Evolutionary conservation across 2,888 invertebrate species (phyloP).

Genomic region (Thera britannica): DNA sequence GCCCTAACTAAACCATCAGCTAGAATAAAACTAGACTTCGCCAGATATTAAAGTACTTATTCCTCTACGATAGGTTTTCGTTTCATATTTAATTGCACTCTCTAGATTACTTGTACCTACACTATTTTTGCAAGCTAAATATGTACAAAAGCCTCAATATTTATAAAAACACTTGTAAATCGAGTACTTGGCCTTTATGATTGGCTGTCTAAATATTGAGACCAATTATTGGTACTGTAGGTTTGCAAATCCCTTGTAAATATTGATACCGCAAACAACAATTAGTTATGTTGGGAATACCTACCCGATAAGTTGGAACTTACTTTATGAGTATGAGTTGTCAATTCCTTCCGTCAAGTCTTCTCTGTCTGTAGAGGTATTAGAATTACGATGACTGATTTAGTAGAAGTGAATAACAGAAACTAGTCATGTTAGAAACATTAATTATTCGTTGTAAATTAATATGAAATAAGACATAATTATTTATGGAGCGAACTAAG

Average conservation of each 20-base stretch:
- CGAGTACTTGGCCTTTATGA: neutral
- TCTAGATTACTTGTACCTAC: neutral
- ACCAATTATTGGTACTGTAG: slow-evolving; percentile 5
- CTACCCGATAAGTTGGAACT: neutral
- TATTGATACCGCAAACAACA: slow-evolving; percentile 7
- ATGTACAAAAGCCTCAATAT: slow-evolving; percentile 10
- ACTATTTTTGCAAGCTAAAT: slow-evolving; percentile 4
- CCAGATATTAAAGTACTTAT: too few relatives aligned
- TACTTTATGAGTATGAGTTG: neutral
- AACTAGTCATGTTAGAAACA: neutral
- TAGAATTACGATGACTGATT: neutral
- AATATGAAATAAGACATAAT: neutral
- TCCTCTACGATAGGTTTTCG: neutral
- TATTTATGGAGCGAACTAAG: neutral
- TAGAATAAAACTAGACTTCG: neutral
- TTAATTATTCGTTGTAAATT: neutral
- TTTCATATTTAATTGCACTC: neutral
- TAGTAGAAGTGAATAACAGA: neutral
- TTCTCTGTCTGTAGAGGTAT: neutral
- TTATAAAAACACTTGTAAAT: slow-evolving; percentile 16
- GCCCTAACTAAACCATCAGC: neutral
- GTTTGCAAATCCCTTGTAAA: slow-evolving; percentile 9
- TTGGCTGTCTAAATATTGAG: slow-evolving; percentile 4
- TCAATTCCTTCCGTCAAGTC: neutral
- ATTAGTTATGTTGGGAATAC: neutral